Conservation (phyloP, 35 echinoderm and acorn worm species). For the Hemicentrotus pulcherrimus region DNA sequence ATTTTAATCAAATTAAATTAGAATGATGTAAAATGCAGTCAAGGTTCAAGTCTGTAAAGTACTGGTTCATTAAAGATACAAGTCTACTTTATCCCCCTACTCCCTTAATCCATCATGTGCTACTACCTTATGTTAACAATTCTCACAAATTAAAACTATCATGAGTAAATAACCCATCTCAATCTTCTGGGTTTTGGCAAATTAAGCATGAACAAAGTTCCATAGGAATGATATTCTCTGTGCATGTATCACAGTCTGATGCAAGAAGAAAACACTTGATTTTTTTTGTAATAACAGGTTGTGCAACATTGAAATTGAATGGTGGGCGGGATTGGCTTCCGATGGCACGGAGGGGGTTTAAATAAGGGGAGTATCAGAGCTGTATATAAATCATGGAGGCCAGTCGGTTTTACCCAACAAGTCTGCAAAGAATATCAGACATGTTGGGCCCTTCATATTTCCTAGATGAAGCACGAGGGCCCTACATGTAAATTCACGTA, state of each 20-base stretch:
- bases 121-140: no score
- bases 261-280: no score
- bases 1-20: background rate
- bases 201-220: background rate
- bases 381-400: no score
- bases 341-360: background rate
- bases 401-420: no score
- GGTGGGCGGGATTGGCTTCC: background rate
- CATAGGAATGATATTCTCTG: background rate
- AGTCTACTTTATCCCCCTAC: background rate
- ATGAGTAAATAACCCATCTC: background rate
- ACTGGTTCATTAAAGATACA: background rate
- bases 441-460: no score
- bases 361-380: background rate
- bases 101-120: background rate
- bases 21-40: background rate
- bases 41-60: background rate
- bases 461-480: no score
- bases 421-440: no score
- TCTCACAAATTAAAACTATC: background rate
- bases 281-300: background rate
- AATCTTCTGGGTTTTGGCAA: background rate
- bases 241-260: background rate
- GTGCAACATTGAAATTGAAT: background rate
- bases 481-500: no score